Conservation (phyloP, 1,140 invertebrate species). For the Pomacea maculata region DNA sequence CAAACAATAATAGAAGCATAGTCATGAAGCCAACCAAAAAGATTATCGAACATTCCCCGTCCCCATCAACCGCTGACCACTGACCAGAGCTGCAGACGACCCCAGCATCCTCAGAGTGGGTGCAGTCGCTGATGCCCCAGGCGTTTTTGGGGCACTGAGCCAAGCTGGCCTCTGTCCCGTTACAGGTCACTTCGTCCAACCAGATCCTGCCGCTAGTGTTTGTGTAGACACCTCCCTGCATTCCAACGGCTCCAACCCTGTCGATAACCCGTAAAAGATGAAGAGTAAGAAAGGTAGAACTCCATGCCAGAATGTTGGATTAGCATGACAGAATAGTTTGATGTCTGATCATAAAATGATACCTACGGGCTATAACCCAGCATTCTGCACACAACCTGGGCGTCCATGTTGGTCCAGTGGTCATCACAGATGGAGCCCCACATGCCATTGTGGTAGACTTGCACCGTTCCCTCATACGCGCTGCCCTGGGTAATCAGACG, state of each 20-base stretch:
- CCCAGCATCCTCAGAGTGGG: conserved; percentile 71
- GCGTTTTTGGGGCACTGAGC: conserved; percentile 77
- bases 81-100: conserved; percentile 36
- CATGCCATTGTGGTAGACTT: conserved; percentile 75
- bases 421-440: conserved; percentile 83
- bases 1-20: too few relatives aligned
- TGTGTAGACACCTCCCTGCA: conserved; percentile 11
- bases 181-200: conserved; percentile 78
- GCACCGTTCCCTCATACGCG: conserved; percentile 70
- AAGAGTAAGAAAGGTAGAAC: too few relatives aligned
- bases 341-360: too few relatives aligned
- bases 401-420: conserved; percentile 75
- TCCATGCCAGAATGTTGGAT: too few relatives aligned
- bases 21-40: too few relatives aligned
- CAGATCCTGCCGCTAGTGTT: conserved; percentile 63
- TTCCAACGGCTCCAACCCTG: conserved; percentile 18
- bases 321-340: too few relatives aligned
- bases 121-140: conserved; percentile 80
- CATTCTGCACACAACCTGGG: conserved; percentile 77
- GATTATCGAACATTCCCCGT: too few relatives aligned
- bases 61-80: neutral
- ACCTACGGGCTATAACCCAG: conserved; percentile 67
- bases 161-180: conserved; percentile 75
- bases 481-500: conserved; percentile 29
- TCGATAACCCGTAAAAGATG: neutral